Base-by-base conservation (phyloP, 2,888 invertebrate genomes). In the Acronicta leporina region DNA sequence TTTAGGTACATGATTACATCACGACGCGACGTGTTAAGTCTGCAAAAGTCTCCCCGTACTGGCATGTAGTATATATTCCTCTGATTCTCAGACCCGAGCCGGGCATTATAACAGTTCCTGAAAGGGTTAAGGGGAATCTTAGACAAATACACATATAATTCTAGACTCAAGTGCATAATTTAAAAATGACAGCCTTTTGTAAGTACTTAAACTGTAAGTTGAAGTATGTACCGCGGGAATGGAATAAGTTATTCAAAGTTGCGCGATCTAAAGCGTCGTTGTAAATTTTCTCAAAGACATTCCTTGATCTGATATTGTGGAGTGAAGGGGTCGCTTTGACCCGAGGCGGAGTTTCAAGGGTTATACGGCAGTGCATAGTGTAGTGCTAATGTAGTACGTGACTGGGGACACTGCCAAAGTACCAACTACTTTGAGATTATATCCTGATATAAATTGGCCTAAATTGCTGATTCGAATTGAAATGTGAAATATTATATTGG, bases 361-460 rank as follows among this genome's bases (percentile, higher is more conserved):
- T 79, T 83, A 75, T 77, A 63, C 73, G 63, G 60, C 74, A 69
- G 69, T 70, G 68, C 80, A 68, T 79, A 85, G 86, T 88, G 83
- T 86, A 82, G 88, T 89, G 90, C 85, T 87, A 90, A 90, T 88
- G 88, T 83, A 73, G 68, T 87, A 87, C 87, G 86, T 86, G 87
- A 84, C 84, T 74, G 76, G 63, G 63, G 69, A 63, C 49, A 47
- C 38, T 70, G 79, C 73, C 80, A 80, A 77, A 77, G 66, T 67
- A 69, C 64, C 63, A 72, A 72, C 71, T 65, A 68, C 68, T 66
- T 64, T 68, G 63, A 80, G 73, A 81, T 81, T 72, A 73, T 73
- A 66, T 65, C 55, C 62, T 48, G 75, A 79, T 76, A 81, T 80
- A 79, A 77, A 75, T 73, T 76, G 70, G 75, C 70, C 67, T 65